phyloP scores from a whole-genome alignment of 2,113 vertebrate species.

The Etheostoma spectabile region DNA sequence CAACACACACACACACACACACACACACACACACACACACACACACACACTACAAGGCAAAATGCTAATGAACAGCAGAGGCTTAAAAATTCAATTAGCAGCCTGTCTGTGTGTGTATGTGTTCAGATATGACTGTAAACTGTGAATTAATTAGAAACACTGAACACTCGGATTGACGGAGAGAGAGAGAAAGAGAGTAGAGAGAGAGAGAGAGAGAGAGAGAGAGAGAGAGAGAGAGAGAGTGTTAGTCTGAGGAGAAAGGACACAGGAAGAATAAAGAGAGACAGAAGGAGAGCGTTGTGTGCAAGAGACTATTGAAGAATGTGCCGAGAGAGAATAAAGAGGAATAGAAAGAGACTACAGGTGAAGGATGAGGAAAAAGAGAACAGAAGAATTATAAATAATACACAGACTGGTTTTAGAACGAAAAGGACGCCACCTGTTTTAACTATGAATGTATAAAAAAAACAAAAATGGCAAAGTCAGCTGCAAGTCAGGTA shows the following conservation, averaged over 20 bases:
- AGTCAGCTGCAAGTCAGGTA: too few relatives aligned
- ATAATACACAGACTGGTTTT: background rate
- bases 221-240: background rate
- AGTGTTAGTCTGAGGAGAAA: background rate
- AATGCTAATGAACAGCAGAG: conserved; percentile 59
- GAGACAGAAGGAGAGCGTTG: background rate
- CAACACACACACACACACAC: conserved; percentile 33
- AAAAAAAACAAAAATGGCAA: too few relatives aligned
- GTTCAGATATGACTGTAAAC: conserved; percentile 45
- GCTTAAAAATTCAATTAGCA: conserved; percentile 68
- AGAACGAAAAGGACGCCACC: too few relatives aligned
- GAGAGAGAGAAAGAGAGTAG: background rate
- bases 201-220: background rate
- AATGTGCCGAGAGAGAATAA: conserved; percentile 3
- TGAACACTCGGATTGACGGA: conserved; percentile 38
- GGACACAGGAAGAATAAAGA: background rate
- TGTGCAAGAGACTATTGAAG: background rate
- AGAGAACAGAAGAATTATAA: background rate
- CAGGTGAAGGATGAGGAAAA: background rate
- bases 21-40: conserved; percentile 28
- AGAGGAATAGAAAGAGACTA: background rate
- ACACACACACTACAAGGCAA: conserved; percentile 52
- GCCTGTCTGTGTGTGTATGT: conserved; percentile 3
- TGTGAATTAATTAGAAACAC: conserved; percentile 67
- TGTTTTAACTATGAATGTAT: too few relatives aligned